Percentiles rank a stretch among this genome's conserved stretches.
Conservation (phyloP, 2,797 vertebrate genomes). For the Halcyon smyrnensis region DNA sequence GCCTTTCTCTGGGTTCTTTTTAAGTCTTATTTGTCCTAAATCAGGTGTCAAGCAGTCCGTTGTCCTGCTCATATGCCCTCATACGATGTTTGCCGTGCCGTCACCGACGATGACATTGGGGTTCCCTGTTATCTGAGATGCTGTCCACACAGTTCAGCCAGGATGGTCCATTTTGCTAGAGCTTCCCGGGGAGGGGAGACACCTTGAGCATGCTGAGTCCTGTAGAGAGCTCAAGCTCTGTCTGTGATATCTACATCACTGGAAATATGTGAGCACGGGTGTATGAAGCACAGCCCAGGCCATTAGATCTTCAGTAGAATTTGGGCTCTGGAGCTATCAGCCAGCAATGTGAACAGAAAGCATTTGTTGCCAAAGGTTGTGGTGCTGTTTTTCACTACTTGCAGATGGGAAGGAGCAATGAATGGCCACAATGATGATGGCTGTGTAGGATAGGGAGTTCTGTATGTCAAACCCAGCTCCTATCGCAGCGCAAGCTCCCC, state of each 20-base stretch:
- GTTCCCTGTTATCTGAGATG: background rate
- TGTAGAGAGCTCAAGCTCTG: background rate
- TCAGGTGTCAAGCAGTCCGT: background rate
- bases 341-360: background rate
- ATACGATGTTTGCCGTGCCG: background rate
- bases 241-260: background rate
- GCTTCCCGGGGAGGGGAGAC: background rate
- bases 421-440: background rate
- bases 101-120: background rate
- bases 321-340: background rate
- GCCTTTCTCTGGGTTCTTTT: background rate
- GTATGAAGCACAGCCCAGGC: background rate
- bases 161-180: background rate
- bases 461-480: background rate
- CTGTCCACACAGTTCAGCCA: background rate
- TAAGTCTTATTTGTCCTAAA: background rate
- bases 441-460: background rate
- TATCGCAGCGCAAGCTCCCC: background rate
- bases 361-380: background rate
- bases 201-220: background rate
- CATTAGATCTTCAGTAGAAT: background rate
- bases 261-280: background rate
- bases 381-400: background rate
- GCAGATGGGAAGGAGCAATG: background rate
- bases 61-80: background rate